Evolutionary conservation across 2,113 vertebrate species (phyloP).

Genomic region (Lagopus leucura): DNA sequence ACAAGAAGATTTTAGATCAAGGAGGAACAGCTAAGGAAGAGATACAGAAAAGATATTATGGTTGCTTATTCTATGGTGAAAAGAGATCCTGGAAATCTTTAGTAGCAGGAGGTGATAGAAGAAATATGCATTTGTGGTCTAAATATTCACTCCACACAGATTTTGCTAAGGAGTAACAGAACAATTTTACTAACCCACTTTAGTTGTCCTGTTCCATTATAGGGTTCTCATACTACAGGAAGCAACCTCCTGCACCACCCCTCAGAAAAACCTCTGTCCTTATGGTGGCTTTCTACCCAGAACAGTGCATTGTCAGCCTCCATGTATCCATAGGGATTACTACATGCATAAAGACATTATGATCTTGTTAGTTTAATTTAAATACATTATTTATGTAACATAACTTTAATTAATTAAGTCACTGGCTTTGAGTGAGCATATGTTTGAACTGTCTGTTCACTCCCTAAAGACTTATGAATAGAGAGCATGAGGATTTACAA

Average conservation of each 20-base stretch:
- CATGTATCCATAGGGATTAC: background rate
- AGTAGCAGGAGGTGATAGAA: background rate
- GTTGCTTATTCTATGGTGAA: background rate
- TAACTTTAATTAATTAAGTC: background rate
- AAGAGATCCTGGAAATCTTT: background rate
- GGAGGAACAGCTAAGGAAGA: background rate
- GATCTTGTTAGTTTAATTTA: background rate
- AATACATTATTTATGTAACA: background rate
- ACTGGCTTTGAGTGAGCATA: background rate
- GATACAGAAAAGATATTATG: background rate
- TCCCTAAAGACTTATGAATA: background rate
- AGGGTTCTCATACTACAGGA: background rate
- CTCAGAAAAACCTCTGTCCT: accelerated
- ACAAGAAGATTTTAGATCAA: background rate
- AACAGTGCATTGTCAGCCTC: background rate
- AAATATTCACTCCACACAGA: background rate
- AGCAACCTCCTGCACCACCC: background rate
- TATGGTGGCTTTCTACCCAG: background rate
- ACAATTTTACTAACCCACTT: background rate
- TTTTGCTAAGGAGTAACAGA: background rate
- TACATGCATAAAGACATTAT: background rate
- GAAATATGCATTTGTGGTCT: background rate
- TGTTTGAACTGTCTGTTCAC: background rate
- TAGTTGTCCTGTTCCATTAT: background rate
- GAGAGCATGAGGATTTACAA: background rate